phyloP scores from a whole-genome alignment of 2,113 vertebrate genomes.

The Chloropsis cyanopogon region DNA sequence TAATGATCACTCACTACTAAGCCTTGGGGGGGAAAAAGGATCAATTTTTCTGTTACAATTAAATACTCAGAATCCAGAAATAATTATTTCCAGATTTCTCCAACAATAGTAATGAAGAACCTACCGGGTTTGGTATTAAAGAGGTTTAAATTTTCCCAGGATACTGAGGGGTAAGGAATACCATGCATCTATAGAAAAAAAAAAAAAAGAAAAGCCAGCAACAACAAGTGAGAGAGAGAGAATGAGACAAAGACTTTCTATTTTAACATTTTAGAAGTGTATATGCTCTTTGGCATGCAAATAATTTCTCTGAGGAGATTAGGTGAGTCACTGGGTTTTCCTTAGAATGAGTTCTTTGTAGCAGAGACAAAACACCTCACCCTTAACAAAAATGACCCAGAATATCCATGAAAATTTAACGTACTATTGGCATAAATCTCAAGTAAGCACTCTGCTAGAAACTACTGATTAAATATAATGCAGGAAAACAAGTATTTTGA shows the following conservation, averaged over 20 bases:
- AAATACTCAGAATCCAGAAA: neutral
- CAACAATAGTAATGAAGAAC: neutral
- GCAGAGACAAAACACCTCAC: conserved; percentile 11
- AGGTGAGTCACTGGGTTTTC: neutral
- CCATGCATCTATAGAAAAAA: neutral
- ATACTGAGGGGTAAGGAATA: neutral
- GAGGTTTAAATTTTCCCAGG: neutral
- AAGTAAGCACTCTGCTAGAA: conserved; percentile 2
- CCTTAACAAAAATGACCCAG: neutral
- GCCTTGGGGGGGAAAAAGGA: neutral
- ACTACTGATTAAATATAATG: neutral
- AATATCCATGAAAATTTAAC: conserved; percentile 4
- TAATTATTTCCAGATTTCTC: conserved; percentile 13
- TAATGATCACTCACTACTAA: neutral
- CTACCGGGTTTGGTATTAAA: neutral
- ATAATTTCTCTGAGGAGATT: neutral
- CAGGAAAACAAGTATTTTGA: conserved; percentile 33
- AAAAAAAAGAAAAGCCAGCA: neutral
- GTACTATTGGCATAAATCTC: conserved; percentile 16
- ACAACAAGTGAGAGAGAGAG: neutral
- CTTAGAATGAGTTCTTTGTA: conserved; percentile 8
- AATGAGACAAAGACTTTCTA: neutral
- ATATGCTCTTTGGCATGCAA: neutral
- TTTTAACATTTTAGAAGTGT: conserved; percentile 3
- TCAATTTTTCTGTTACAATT: neutral